Evolutionary conservation across 2,888 invertebrate genomes (phyloP).

Genomic region (Agrochola litura): DNA sequence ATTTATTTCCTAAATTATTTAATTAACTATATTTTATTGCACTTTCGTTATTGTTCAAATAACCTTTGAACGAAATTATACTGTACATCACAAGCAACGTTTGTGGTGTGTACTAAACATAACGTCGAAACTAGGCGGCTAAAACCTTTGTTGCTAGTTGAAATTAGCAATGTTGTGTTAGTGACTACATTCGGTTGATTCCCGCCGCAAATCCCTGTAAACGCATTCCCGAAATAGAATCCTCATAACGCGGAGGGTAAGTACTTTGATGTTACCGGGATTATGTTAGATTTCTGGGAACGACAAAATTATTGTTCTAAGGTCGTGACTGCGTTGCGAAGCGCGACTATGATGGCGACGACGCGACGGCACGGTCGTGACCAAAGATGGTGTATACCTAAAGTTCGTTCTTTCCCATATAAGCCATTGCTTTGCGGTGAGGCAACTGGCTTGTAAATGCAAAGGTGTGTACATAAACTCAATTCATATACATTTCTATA

Average conservation of each 20-base stretch:
- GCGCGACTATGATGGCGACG: too few species aligned
- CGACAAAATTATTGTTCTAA: constrained; percentile 2
- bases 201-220: constrained; percentile 46
- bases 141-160: constrained; percentile 43
- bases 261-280: constrained; percentile 17
- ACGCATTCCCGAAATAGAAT: constrained; percentile 33
- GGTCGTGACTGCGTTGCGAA: neutral
- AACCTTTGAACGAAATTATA: neutral
- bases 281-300: constrained; percentile 23
- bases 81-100: neutral
- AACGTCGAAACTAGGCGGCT: constrained; percentile 17
- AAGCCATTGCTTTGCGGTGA: too few species aligned
- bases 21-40: neutral
- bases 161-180: constrained; percentile 55
- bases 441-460: too few species aligned
- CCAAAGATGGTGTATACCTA: neutral
- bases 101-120: neutral
- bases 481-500: too few species aligned
- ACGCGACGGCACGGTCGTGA: neutral
- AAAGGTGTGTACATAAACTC: too few species aligned
- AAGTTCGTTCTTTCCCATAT: too few species aligned
- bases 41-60: neutral
- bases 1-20: neutral
- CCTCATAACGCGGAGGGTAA: constrained; percentile 10
- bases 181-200: constrained; percentile 45